These are phyloP conservation scores for Oxyura jamaicensis DNA, from an alignment of 2,113 vertebrate species.

Conservation along the genomic window DNA sequence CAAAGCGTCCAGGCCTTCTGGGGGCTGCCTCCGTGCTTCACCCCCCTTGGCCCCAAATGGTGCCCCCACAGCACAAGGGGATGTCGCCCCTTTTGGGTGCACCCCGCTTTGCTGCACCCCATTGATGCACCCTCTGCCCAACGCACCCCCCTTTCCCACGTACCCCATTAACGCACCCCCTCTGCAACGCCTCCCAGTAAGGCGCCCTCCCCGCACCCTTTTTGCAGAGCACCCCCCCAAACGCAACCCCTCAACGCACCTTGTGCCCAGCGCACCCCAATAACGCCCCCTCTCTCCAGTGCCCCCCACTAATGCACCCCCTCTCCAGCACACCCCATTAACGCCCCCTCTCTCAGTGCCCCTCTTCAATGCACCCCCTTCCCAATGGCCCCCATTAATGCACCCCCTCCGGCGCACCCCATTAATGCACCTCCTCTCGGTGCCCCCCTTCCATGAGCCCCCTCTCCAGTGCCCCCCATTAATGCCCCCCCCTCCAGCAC, in stretches of 20 bases:
- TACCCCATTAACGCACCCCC: neutral
- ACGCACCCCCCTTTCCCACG: too few species aligned
- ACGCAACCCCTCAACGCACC: neutral
- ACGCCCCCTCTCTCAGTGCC: too few species aligned
- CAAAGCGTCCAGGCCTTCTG: too few species aligned
- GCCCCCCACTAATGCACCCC: neutral
- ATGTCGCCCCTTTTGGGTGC: neutral
- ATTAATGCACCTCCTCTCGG: too few species aligned
- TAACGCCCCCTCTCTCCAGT: too few species aligned
- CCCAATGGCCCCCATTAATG: neutral
- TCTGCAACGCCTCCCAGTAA: neutral
- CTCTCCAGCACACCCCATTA: neutral
- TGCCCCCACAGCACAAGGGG: too few species aligned
- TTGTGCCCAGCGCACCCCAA: neutral
- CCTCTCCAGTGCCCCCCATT: neutral
- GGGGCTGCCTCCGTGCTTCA: neutral
- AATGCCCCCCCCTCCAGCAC: neutral
- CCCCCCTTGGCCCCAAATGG: neutral
- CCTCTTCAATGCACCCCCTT: rapidly evolving
- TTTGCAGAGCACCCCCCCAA: neutral
- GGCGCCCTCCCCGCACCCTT: too few species aligned
- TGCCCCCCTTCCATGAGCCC: neutral
- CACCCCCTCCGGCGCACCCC: neutral
- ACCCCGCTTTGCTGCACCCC: too few species aligned
- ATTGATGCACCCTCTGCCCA: too few species aligned